Evolutionary conservation across 2,113 vertebrate species (phyloP), one percentile per base, ranked within the genome.

Genomic region (Bos indicus): DNA sequence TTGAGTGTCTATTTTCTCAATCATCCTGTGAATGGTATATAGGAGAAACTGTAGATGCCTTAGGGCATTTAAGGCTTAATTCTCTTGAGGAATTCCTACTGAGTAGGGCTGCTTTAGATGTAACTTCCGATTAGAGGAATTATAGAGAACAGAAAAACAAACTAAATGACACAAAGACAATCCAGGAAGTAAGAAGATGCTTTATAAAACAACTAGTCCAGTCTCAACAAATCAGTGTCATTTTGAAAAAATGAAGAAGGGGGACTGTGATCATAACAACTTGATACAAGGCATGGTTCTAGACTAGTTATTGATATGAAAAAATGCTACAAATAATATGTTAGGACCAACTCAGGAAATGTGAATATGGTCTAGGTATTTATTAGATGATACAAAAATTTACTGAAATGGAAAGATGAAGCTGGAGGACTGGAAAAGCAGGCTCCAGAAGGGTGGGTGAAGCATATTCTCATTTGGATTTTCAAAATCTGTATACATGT

Each of bases 141-240:
- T 43, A 84, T 10, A 62, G 26, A 48, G 28, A 84, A 57, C 33
- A 95, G 40, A 71, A 92, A 95, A 86, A 36, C 14, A 87, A 92
- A n/a, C 17, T 74, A 89, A 92, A 96, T 25, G 40, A 94, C 90
- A 94, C 54, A 86, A 82, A 82, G 62, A 94, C 85, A 95, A 91
- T 80, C 36, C 16, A 51, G 16, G 91, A 96, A 3, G 23, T 77
- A 80, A 80, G 25, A 94, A 84, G 57, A 43, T n/a, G 60, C 33
- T 74, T 48, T 87, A 90, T 90, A 77, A 82, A 71, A 74, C 5
- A 90, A 90, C 12, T 84, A 78, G 28, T 48, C n/a, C 36, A 81
- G 48, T 88, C 51, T 95, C 36, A 87, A 95, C 23, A 95, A 93
- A 90, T 94, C 71, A 78, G n/a, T 88, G 33, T 52, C 23, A 46